Percentiles rank a stretch among this genome's conserved stretches.
These are phyloP conservation scores for Crambe crambe DNA, from an alignment of 37 sponge, comb jelly and placozoan genomes.

Conservation along the genomic window DNA sequence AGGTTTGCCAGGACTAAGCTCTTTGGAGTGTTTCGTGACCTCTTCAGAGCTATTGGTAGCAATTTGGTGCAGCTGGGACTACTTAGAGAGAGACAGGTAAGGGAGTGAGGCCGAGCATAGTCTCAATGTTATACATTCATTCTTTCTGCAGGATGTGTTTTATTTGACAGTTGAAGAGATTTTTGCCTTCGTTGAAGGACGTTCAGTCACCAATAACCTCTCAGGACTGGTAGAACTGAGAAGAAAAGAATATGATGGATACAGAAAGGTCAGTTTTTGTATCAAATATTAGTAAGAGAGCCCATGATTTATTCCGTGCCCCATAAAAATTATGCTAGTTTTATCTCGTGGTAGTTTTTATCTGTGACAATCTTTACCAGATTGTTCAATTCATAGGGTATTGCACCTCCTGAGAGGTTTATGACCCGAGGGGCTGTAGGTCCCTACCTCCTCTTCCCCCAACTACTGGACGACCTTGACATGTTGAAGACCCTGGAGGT, in stretches of 20 bases:
- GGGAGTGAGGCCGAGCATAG: no score
- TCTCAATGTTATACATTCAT: no score
- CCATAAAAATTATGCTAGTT: no score
- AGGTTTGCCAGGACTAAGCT: conserved; percentile 84
- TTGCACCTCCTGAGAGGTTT: conserved; percentile 86
- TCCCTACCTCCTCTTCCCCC: conserved; percentile 60
- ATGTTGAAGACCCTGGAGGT: conserved; percentile 64
- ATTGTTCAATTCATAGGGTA: no score
- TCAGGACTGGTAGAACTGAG: conserved; percentile 72
- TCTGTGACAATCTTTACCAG: no score
- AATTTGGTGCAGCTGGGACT: conserved; percentile 56
- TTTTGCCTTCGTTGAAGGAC: conserved; percentile 67
- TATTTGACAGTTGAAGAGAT: conserved; percentile 85
- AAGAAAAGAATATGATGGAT: conserved; percentile 68
- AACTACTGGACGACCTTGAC: conserved; percentile 77
- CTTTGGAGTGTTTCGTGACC: conserved; percentile 69
- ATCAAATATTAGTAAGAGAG: no score
- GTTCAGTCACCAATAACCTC: conserved; percentile 76
- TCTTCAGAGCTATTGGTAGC: conserved; percentile 78
- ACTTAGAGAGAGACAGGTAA: conserved; percentile 57
- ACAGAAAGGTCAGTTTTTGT: conserved; percentile 73
- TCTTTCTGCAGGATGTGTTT: conserved; percentile 84
- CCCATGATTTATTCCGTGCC: no score
- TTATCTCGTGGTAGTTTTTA: no score
- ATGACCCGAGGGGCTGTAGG: conserved; percentile 71